Percentiles rank a stretch among this genome's conserved stretches.
Evolutionary conservation across 2,797 vertebrate genomes (phyloP).

Genomic region (Okamejei kenojei): DNA sequence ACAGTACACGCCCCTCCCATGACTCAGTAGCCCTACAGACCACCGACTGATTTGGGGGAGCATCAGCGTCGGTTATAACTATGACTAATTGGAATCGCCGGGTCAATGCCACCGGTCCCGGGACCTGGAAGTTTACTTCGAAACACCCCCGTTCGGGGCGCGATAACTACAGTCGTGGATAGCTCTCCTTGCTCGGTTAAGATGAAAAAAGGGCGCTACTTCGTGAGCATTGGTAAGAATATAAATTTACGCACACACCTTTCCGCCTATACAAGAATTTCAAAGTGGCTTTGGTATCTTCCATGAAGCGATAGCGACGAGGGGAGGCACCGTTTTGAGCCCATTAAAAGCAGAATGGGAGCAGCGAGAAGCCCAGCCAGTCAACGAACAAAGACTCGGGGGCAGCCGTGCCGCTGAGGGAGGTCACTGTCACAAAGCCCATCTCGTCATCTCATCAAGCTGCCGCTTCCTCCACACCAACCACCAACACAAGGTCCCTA

Average conservation of each 20-base stretch:
- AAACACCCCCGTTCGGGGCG: neutral
- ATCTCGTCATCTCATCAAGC: neutral
- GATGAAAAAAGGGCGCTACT: neutral
- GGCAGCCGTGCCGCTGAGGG: neutral
- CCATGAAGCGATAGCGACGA: neutral
- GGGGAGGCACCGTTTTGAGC: neutral
- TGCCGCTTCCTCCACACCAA: neutral
- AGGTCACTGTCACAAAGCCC: neutral
- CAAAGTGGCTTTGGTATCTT: neutral
- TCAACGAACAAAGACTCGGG: neutral
- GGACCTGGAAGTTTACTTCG: neutral
- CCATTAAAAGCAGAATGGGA: neutral
- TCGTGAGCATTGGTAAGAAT: neutral
- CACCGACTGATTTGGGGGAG: neutral
- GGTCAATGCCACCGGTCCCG: no score
- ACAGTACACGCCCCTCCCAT: neutral
- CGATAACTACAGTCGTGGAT: no score
- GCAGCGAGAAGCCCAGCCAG: neutral
- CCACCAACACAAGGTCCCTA: neutral
- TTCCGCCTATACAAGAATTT: neutral
- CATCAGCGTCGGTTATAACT: neutral
- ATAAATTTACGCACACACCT: neutral
- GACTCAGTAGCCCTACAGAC: no score
- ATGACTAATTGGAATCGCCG: no score
- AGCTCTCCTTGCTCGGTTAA: neutral